Conservation (phyloP, 1,140 invertebrate species). For the Cataglyphis hispanica region DNA sequence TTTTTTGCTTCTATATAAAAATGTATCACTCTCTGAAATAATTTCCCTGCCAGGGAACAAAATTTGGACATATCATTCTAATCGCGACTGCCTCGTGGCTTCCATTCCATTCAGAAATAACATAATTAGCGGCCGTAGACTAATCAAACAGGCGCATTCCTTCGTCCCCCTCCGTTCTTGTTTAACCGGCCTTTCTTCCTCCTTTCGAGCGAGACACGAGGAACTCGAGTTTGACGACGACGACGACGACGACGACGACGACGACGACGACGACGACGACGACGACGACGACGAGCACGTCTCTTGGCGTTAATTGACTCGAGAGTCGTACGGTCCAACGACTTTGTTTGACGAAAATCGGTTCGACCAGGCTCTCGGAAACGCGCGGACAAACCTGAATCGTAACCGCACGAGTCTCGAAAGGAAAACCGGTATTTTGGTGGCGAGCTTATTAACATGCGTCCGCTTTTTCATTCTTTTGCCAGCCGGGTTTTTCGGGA, state of each 20-base stretch:
- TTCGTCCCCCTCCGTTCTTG: conserved; percentile 6
- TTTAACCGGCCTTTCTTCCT: conserved; percentile 38
- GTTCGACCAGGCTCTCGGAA: conserved; percentile 70
- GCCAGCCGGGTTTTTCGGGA: conserved; percentile 49
- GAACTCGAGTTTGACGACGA: background rate
- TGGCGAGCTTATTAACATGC: conserved; percentile 73
- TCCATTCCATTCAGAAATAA: conserved; percentile 41
- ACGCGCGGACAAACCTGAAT: conserved; percentile 73
- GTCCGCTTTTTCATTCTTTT: conserved; percentile 71
- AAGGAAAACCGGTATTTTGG: conserved; percentile 76
- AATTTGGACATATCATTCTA: conserved; percentile 41
- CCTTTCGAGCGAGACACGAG: conserved; percentile 5
- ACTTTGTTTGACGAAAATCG: conserved; percentile 77
- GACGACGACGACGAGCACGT: background rate
- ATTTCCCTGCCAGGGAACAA: background rate
- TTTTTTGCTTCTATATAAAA: background rate
- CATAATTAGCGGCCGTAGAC: conserved; percentile 52
- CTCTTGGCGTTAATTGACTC: conserved; percentile 74
- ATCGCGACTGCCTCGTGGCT: conserved; percentile 50
- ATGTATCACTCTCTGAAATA: background rate
- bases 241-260: conserved; percentile 34
- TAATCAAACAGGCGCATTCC: conserved; percentile 49
- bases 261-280: background rate
- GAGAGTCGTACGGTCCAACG: conserved; percentile 70
- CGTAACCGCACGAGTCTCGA: conserved; percentile 69